These are phyloP conservation scores for Melolontha melolontha DNA, from an alignment of 2,888 invertebrate species.

Conservation along the genomic window DNA sequence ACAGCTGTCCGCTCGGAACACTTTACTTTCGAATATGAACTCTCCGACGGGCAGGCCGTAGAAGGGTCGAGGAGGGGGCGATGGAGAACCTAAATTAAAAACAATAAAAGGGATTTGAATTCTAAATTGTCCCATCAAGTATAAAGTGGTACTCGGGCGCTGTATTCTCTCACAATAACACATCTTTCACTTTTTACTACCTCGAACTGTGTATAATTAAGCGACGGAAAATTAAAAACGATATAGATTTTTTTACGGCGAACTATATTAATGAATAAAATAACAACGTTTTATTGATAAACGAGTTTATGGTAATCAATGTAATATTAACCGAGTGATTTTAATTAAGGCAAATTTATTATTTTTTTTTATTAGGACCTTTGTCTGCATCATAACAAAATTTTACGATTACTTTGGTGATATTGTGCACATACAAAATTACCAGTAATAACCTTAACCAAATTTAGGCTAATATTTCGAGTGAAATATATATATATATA, in stretches of 20 bases:
- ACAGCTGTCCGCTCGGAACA: slow-evolving; percentile 52
- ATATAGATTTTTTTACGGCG: slow-evolving; percentile 30
- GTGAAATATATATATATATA: too few relatives aligned
- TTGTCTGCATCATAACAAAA: too few relatives aligned
- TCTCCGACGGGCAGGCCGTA: slow-evolving; percentile 19
- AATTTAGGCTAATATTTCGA: too few relatives aligned
- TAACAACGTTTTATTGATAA: slow-evolving; percentile 18
- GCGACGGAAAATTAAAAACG: slow-evolving; percentile 37
- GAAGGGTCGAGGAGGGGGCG: slow-evolving; percentile 41
- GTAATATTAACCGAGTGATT: slow-evolving; percentile 10
- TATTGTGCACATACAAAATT: too few relatives aligned
- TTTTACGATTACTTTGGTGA: too few relatives aligned
- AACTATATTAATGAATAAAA: slow-evolving; percentile 39
- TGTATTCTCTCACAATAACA: slow-evolving; percentile 35
- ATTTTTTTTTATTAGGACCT: background rate
- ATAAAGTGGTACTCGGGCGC: slow-evolving; percentile 37
- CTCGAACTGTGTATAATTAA: slow-evolving; percentile 34
- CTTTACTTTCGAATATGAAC: slow-evolving; percentile 51
- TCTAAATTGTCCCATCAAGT: slow-evolving; percentile 48
- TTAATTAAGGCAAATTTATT: slow-evolving; percentile 23
- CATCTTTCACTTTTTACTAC: slow-evolving; percentile 35
- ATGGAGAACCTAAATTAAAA: slow-evolving; percentile 55
- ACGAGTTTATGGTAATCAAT: slow-evolving; percentile 19
- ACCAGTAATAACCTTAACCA: too few relatives aligned
- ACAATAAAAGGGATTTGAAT: slow-evolving; percentile 56